phyloP scores from a whole-genome alignment of 1,140 invertebrate genomes.

The Glomeris maerens region DNA sequence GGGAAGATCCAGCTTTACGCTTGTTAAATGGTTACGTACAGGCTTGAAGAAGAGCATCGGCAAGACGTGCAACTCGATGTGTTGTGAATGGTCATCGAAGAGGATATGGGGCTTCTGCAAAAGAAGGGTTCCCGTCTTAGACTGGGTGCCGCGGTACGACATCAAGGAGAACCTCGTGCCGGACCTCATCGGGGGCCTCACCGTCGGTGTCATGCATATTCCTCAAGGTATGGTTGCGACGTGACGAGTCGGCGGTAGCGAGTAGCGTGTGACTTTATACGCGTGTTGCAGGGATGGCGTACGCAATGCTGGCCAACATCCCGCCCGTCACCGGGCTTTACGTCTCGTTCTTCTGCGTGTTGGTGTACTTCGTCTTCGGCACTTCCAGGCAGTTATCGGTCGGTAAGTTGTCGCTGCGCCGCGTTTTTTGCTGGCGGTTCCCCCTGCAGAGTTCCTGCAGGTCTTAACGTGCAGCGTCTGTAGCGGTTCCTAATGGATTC shows the following conservation, averaged over 20 bases:
- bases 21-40: no score
- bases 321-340: slow-evolving; percentile 81
- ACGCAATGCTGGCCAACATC: slow-evolving; percentile 71
- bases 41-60: no score
- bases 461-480: no score
- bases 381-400: slow-evolving; percentile 85
- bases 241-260: background rate
- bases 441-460: no score
- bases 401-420: slow-evolving; percentile 44
- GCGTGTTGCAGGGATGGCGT: slow-evolving; percentile 69
- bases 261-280: slow-evolving; percentile 2
- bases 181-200: slow-evolving; percentile 46
- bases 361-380: slow-evolving; percentile 78
- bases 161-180: slow-evolving; percentile 18
- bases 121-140: slow-evolving; percentile 21
- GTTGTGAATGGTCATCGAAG: no score
- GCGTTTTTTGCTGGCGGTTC: no score
- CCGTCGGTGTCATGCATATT: slow-evolving; percentile 82
- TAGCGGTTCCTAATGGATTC: no score
- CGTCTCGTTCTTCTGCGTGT: slow-evolving; percentile 83
- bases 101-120: background rate
- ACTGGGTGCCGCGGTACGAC: slow-evolving; percentile 27
- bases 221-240: slow-evolving; percentile 52
- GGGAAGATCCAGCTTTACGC: no score
- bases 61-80: no score